Percentiles rank a stretch among this genome's conserved stretches.
Evolutionary conservation across 2,888 invertebrate genomes (phyloP).

Genomic region (Tuberolachnus salignus): DNA sequence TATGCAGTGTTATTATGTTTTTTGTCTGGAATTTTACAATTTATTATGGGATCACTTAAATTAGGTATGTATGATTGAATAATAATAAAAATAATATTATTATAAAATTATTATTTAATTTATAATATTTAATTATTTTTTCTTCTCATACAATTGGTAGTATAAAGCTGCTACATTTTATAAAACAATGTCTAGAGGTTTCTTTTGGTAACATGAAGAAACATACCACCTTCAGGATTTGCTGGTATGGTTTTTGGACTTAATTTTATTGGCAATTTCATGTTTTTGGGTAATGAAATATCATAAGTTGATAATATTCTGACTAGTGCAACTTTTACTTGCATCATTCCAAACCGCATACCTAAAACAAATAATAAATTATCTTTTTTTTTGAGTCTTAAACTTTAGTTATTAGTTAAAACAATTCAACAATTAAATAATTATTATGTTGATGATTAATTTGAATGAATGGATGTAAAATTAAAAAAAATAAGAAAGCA

Average conservation of each 20-base stretch:
- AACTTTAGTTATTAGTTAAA: too few species aligned
- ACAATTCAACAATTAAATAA: too few species aligned
- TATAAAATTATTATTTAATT: not conserved
- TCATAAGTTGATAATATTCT: conserved; percentile 34
- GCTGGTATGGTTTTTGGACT: conserved; percentile 48
- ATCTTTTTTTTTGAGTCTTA: not conserved
- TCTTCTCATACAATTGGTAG: too few species aligned
- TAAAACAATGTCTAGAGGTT: not conserved
- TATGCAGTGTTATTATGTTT: conserved; percentile 85
- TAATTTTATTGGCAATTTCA: conserved; percentile 43
- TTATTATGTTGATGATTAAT: too few species aligned
- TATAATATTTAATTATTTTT: not conserved
- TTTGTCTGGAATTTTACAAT: conserved; percentile 79
- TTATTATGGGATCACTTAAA: conserved; percentile 81
- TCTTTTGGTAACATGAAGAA: conserved; percentile 27
- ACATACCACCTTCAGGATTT: conserved; percentile 49
- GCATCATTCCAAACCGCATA: conserved; percentile 46
- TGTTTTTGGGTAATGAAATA: conserved; percentile 21
- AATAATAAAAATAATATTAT: not conserved
- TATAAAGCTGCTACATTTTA: too few species aligned
- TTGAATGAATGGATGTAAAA: too few species aligned
- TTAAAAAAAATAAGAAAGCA: too few species aligned
- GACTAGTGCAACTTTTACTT: conserved; percentile 41
- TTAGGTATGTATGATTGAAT: conserved; percentile 70
- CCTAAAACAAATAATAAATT: conserved; percentile 27